phyloP scores from a whole-genome alignment of 1,140 invertebrate genomes.

The Solen grandis region DNA sequence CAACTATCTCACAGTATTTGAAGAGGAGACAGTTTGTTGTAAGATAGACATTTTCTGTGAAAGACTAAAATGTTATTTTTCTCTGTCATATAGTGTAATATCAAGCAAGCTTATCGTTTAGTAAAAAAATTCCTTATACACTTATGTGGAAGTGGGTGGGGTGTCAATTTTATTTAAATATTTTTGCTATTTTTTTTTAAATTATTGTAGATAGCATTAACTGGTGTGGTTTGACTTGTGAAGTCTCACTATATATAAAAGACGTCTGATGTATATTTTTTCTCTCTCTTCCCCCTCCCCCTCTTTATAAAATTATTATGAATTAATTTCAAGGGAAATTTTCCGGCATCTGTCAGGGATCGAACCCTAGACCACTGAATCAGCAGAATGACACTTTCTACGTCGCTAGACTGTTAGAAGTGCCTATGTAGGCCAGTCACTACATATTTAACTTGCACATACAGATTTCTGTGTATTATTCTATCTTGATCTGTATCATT shows the following conservation, averaged over 20 bases:
- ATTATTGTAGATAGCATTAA: too few relatives aligned
- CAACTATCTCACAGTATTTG: constrained; percentile 61
- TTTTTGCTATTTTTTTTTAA: background rate
- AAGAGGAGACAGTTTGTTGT: constrained; percentile 71
- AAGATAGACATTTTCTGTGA: constrained; percentile 15
- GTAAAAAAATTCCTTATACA: background rate
- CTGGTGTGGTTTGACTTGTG: too few relatives aligned
- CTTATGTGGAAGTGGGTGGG: background rate
- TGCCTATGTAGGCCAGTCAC: too few relatives aligned
- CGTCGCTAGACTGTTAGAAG: background rate
- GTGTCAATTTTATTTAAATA: background rate
- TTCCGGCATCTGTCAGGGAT: too few relatives aligned
- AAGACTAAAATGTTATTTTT: background rate
- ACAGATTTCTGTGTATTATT: background rate
- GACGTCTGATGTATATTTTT: too few relatives aligned
- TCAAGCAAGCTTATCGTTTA: background rate
- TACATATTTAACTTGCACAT: too few relatives aligned
- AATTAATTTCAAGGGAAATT: too few relatives aligned
- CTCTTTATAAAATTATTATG: too few relatives aligned
- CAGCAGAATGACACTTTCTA: too few relatives aligned
- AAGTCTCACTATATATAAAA: too few relatives aligned
- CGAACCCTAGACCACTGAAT: too few relatives aligned
- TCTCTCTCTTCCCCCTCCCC: too few relatives aligned
- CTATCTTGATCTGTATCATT: background rate
- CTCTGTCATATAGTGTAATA: background rate